These are phyloP conservation scores for Hassar affinis DNA, from an alignment of 2,113 vertebrate genomes.

Conservation along the genomic window DNA sequence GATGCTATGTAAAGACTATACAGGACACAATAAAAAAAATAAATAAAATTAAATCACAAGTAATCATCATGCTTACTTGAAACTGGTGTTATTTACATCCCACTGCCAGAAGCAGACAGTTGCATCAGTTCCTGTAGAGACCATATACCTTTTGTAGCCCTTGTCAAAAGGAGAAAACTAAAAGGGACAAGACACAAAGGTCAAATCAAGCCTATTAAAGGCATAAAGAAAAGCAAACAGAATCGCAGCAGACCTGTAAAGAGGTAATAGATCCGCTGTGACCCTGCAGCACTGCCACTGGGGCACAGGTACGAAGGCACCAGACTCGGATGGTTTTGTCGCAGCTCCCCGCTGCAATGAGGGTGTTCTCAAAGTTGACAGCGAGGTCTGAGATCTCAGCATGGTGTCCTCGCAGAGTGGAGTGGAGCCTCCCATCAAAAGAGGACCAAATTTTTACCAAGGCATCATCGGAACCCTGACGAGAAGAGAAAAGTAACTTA, in stretches of 20 bases:
- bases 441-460: constrained; percentile 99
- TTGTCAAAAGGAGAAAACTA: constrained; percentile 96
- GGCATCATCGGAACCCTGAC: constrained; percentile 94
- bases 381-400: constrained; percentile 98
- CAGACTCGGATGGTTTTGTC: constrained; percentile 96
- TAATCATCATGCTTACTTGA: constrained; percentile 76
- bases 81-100: constrained; percentile 85
- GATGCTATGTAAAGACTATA: background rate
- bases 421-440: constrained; percentile 88
- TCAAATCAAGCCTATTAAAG: background rate
- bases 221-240: background rate
- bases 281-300: constrained; percentile 92
- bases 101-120: constrained; percentile 98
- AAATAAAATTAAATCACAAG: too few relatives aligned
- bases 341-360: constrained; percentile 96
- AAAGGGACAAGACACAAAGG: constrained; percentile 47
- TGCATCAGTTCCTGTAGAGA: constrained; percentile 95
- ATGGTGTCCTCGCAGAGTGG: constrained; percentile 91
- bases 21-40: background rate
- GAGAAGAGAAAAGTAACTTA: background rate
- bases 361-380: constrained; percentile 94
- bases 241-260: constrained; percentile 78
- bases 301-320: constrained; percentile 96
- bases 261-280: constrained; percentile 97
- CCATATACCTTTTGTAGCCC: constrained; percentile 89